These are phyloP conservation scores for Elysia crispata DNA, from an alignment of 2,888 invertebrate genomes.

Conservation along the genomic window DNA sequence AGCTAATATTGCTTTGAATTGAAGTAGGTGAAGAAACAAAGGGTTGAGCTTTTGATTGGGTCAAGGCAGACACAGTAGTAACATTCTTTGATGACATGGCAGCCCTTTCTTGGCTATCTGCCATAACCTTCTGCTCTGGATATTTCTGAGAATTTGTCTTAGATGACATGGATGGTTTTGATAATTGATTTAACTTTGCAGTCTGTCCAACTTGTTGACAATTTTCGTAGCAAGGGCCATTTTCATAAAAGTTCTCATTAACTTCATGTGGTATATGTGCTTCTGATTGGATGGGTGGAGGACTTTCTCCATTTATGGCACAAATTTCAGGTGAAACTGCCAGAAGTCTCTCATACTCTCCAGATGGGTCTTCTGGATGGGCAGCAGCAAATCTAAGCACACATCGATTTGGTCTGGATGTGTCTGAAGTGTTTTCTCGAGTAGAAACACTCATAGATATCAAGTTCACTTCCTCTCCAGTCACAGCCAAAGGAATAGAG, in stretches of 20 bases:
- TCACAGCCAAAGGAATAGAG: background rate
- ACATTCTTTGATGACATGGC: background rate
- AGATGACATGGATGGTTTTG: background rate
- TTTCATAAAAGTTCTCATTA: conserved; percentile 46
- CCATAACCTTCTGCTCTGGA: too few species aligned
- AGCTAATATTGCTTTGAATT: conserved; percentile 11
- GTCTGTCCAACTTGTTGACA: background rate
- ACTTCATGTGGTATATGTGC: conserved; percentile 30
- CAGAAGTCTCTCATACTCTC: conserved; percentile 38
- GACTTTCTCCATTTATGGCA: conserved; percentile 51
- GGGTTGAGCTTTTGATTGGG: conserved; percentile 27
- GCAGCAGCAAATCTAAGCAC: conserved; percentile 31
- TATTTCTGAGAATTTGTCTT: too few species aligned
- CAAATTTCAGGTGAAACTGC: conserved; percentile 51
- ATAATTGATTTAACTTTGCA: background rate
- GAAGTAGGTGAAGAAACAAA: conserved; percentile 36
- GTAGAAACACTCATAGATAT: background rate
- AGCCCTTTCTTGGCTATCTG: conserved; percentile 12
- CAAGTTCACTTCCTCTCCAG: background rate
- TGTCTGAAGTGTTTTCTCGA: background rate
- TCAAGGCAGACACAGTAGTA: conserved; percentile 27
- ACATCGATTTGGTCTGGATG: conserved; percentile 6
- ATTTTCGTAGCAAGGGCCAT: conserved; percentile 49
- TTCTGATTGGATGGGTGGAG: conserved; percentile 3
- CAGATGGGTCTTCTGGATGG: background rate